phyloP scores from a whole-genome alignment of 2,113 vertebrate species.

The Phalacrocorax aristotelis region DNA sequence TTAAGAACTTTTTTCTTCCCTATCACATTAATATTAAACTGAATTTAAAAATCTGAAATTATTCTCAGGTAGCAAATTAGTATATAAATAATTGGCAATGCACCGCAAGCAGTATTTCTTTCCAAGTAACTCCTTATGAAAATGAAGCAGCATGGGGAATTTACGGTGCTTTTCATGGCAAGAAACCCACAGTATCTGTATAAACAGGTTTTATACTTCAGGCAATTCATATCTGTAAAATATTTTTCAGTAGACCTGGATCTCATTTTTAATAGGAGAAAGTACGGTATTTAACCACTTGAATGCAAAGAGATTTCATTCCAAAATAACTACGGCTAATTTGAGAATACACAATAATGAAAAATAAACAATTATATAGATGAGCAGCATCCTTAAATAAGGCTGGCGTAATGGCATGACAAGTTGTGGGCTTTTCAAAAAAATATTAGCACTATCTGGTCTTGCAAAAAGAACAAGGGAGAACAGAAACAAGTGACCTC shows the following conservation, averaged over 20 bases:
- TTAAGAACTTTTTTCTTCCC: not conserved
- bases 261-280: constrained; percentile 27
- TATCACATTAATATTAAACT: not conserved
- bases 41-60: not conserved
- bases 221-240: constrained; percentile 24
- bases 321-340: constrained; percentile 48
- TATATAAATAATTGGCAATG: constrained; percentile 42
- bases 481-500: not conserved
- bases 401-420: not conserved
- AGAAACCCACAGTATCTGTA: constrained; percentile 9
- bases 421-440: not conserved
- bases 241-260: constrained; percentile 7
- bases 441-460: not conserved
- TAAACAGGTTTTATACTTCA: constrained; percentile 53
- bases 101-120: constrained; percentile 7
- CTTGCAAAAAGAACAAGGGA: not conserved
- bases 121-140: constrained; percentile 41
- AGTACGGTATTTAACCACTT: constrained; percentile 26
- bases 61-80: constrained; percentile 40
- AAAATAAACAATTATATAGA: not conserved
- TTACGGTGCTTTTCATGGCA: constrained; percentile 53
- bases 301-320: constrained; percentile 28
- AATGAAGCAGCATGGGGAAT: constrained; percentile 39
- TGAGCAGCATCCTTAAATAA: not conserved
- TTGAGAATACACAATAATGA: constrained; percentile 40